Evolutionary conservation across 2,113 vertebrate species (phyloP).

Genomic region (Crypturellus undulatus): DNA sequence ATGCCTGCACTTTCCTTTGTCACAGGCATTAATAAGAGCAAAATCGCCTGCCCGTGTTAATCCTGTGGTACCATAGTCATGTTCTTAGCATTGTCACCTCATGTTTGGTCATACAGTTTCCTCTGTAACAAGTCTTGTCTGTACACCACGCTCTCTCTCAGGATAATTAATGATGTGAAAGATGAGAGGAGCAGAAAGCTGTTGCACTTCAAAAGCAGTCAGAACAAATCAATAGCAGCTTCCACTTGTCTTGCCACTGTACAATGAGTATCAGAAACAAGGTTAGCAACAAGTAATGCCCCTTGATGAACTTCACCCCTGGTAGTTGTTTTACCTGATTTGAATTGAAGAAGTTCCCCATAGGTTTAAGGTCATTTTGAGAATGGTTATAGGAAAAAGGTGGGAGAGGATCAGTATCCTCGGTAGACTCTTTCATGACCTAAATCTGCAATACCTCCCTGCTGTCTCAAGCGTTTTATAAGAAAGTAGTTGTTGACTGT

Average conservation of each 20-base stretch:
- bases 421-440: not conserved
- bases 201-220: conserved; percentile 43
- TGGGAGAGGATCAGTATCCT: not conserved
- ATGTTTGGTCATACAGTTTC: conserved; percentile 26
- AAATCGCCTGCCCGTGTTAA: conserved; percentile 27
- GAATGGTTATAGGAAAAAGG: not conserved
- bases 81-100: conserved; percentile 31
- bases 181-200: conserved; percentile 8
- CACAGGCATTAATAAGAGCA: not conserved
- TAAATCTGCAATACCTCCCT: not conserved
- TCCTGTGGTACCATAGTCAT: not conserved
- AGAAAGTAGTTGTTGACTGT: not conserved
- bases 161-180: conserved; percentile 65
- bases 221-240: conserved; percentile 59
- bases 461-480: not conserved
- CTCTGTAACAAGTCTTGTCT: conserved; percentile 19
- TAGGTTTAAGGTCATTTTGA: conserved; percentile 32
- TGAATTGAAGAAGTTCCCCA: conserved; percentile 11
- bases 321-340: conserved; percentile 6
- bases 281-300: conserved; percentile 10
- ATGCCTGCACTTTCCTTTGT: not conserved
- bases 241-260: not conserved
- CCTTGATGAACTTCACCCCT: conserved; percentile 12
- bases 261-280: not conserved
- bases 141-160: conserved; percentile 23